These are phyloP conservation scores for Tympanuchus pallidicinctus DNA, from an alignment of 2,113 vertebrate genomes.

Conservation along the genomic window DNA sequence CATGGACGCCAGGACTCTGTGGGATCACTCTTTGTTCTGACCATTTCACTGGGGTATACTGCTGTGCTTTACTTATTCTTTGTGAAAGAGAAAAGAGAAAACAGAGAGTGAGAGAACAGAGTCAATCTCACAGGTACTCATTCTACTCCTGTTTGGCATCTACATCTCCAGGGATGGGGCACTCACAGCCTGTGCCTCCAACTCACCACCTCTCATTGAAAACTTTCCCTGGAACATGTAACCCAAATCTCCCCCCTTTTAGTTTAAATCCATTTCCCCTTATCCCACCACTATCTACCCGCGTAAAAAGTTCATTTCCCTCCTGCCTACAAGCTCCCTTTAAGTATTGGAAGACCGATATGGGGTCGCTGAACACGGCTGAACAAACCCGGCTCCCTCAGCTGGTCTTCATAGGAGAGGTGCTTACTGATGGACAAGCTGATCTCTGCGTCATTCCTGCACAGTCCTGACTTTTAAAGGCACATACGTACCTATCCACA, in stretches of 20 bases:
- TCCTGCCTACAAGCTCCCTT: too few species aligned
- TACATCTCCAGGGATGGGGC: not conserved
- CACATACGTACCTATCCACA: not conserved
- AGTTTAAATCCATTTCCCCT: too few species aligned
- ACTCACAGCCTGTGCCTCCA: too few species aligned
- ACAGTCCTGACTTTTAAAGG: not conserved
- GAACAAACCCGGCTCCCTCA: too few species aligned
- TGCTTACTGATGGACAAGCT: not conserved
- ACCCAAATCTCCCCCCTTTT: too few species aligned
- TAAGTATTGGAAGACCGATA: too few species aligned
- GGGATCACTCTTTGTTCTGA: not conserved
- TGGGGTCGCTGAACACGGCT: too few species aligned
- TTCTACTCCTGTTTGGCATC: not conserved
- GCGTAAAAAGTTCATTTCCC: too few species aligned
- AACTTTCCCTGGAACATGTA: too few species aligned
- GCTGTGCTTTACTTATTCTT: not conserved
- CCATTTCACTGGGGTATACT: not conserved
- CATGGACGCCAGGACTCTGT: not conserved
- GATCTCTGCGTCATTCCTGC: not conserved
- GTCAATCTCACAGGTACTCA: not conserved
- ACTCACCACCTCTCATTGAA: too few species aligned
- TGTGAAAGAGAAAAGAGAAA: not conserved
- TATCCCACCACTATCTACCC: too few species aligned
- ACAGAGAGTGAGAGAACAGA: not conserved
- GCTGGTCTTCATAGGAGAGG: too few species aligned